Conservation (phyloP, 2,113 vertebrate genomes). For the Felis chaus region DNA sequence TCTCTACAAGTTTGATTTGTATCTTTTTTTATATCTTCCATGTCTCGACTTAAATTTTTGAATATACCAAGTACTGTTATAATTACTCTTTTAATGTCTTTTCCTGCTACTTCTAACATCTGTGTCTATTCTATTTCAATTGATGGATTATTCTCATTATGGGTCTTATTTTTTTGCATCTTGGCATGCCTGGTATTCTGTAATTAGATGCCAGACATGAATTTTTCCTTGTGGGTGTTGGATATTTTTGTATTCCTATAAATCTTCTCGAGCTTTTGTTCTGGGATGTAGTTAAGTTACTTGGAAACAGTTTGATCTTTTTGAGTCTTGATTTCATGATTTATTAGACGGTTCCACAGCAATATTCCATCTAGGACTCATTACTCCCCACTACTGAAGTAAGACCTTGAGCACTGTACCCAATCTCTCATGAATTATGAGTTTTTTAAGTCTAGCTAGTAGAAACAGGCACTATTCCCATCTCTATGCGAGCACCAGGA, state of each 20-base stretch:
- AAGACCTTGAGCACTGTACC: background rate
- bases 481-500: background rate
- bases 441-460: background rate
- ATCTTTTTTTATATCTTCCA: background rate
- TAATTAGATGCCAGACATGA: background rate
- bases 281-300: background rate
- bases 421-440: background rate
- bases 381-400: background rate
- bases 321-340: background rate
- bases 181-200: background rate
- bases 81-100: background rate
- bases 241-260: background rate
- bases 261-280: constrained; percentile 2
- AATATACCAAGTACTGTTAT: background rate
- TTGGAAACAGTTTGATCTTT: background rate
- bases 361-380: background rate
- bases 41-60: background rate
- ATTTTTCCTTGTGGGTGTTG: background rate
- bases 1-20: background rate
- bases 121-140: background rate
- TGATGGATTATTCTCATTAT: background rate
- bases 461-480: background rate
- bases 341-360: background rate
- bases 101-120: background rate
- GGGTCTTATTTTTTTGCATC: background rate